Evolutionary conservation across 1,140 invertebrate species (phyloP).

Genomic region (Drosophila lacteicornis): DNA sequence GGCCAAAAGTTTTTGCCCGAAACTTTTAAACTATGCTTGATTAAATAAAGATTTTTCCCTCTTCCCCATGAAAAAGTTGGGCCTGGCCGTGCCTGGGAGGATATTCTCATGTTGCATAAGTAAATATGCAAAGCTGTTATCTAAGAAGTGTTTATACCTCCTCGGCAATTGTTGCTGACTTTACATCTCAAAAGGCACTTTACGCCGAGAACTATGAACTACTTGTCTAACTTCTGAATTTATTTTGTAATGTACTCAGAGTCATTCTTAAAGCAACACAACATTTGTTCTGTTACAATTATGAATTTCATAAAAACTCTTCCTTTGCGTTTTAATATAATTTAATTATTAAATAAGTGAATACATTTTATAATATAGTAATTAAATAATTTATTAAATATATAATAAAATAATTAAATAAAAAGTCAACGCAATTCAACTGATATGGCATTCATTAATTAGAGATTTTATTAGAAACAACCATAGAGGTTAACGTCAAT

Average conservation of each 20-base stretch:
- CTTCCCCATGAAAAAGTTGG: slow-evolving; percentile 29
- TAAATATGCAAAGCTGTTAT: slow-evolving; percentile 65
- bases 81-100: slow-evolving; percentile 12
- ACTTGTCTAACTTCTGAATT: slow-evolving; percentile 12
- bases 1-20: slow-evolving; percentile 41
- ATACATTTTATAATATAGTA: too few species aligned
- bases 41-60: slow-evolving; percentile 77
- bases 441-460: too few species aligned
- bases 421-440: too few species aligned
- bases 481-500: too few species aligned
- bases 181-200: slow-evolving; percentile 25
- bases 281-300: too few species aligned
- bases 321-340: too few species aligned
- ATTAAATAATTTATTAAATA: too few species aligned
- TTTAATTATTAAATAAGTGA: too few species aligned
- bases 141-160: slow-evolving; percentile 51
- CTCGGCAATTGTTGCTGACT: slow-evolving; percentile 10
- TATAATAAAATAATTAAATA: too few species aligned
- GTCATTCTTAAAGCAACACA: neutral
- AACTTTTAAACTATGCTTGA: slow-evolving; percentile 75
- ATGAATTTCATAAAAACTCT: too few species aligned
- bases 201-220: slow-evolving; percentile 23
- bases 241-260: slow-evolving; percentile 7
- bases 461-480: too few species aligned
- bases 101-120: slow-evolving; percentile 51